Evolutionary conservation across 2,113 vertebrate species (phyloP), one percentile per base, ranked within the genome.

Genomic region (Aegotheles bennettii): DNA sequence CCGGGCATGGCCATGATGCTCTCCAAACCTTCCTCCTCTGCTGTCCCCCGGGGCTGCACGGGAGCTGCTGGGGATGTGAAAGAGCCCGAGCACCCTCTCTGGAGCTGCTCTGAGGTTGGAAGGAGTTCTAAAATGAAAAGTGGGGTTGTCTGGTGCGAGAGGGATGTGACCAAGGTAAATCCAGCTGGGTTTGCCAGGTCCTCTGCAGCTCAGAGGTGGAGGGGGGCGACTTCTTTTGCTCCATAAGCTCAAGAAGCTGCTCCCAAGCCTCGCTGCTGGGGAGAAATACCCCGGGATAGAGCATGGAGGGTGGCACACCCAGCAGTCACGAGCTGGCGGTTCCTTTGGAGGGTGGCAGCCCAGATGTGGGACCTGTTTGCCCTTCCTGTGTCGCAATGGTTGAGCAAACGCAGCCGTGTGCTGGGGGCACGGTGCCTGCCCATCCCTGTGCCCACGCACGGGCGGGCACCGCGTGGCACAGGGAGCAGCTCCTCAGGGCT

Each of bases 361-460:
- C 53, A 21, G 59, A 31, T 47, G 77, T 18, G 54, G 68, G 36
- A 15, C 38, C 54, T 64, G 40, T 51, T 91, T 93, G 83, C 26
- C 56, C 48, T 92, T n/a, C 33, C 17, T 29, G 4, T 94, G 84
- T 35, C 1, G 42, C 21, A 81, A 74, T 81, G 35, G 84, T 91
- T 59, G 84, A 93, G 81, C 64, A 89, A 43, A 75, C 0, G 8
- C 48, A n/a, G n/a, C 57, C 50, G 5, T 15, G 26, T 3, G 38
- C 82, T 35, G 65, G 28, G 67, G 73, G 16, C 18, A 6, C 8
- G 15, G 31, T n/a, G 4, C 35, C 45, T 1, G 1, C n/a, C n/a
- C n/a, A n/a, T n/a, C n/a, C n/a, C n/a, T 1, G 38, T 31, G 84
- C 16, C 63, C 28, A 8, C 4, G 1, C 6, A 2, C 1, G 28